Conservation (phyloP, 2,888 invertebrate species). For the Unio delphinus region DNA sequence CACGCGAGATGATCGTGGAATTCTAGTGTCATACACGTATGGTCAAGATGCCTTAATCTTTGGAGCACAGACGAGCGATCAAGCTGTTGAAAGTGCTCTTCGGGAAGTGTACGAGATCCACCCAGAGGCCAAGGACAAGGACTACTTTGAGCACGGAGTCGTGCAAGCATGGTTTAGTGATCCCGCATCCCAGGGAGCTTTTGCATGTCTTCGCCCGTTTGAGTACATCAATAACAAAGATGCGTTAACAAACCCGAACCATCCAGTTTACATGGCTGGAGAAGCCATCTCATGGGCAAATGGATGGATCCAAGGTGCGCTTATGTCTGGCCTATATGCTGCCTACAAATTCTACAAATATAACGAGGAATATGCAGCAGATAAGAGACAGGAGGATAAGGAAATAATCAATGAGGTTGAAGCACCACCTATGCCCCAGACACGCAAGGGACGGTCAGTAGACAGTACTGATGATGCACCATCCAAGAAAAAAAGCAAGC, state of each 20-base stretch:
- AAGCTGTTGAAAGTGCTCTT: constrained; percentile 24
- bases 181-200: constrained; percentile 22
- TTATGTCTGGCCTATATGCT: constrained; percentile 17
- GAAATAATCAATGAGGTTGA: no score
- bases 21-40: constrained; percentile 28
- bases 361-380: no score
- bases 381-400: no score
- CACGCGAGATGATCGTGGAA: constrained; percentile 12
- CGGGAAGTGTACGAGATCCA: constrained; percentile 25
- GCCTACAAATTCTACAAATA: constrained; percentile 16
- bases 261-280: constrained; percentile 28
- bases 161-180: constrained; percentile 34
- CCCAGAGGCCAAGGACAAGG: constrained; percentile 22
- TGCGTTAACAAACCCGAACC: constrained; percentile 8
- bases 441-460: no score
- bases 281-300: constrained; percentile 34
- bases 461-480: no score
- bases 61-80: constrained; percentile 14
- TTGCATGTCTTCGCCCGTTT: constrained; percentile 13
- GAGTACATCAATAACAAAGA: constrained; percentile 21
- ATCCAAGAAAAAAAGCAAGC: no score
- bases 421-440: no score
- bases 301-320: constrained; percentile 26
- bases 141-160: constrained; percentile 30
- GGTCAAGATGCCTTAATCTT: constrained; percentile 21